Percentiles rank a stretch among this genome's conserved stretches.
Conservation (phyloP, 2,888 invertebrate species). For the Tiliacea aurago region DNA sequence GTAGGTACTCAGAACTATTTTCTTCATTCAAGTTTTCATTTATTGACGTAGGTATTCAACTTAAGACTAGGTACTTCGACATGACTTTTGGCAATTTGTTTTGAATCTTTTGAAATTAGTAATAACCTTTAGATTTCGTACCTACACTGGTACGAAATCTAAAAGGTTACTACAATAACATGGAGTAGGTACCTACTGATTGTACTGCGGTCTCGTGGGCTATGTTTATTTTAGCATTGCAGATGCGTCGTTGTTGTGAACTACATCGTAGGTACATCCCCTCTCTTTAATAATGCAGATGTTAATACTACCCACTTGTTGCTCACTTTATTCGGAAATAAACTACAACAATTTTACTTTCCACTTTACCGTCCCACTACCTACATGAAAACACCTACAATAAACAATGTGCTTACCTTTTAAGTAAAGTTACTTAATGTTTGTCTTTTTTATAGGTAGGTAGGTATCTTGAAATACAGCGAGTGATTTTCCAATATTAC, state of each 20-base stretch:
- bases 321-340: conserved; percentile 54
- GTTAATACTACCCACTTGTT: conserved; percentile 66
- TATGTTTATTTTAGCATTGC: conserved; percentile 73
- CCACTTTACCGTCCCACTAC: conserved; percentile 20
- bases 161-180: conserved; percentile 14
- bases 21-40: no score
- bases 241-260: conserved; percentile 68
- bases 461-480: conserved; percentile 12
- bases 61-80: no score
- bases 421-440: background rate
- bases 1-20: background rate
- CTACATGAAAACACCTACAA: background rate
- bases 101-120: conserved; percentile 15
- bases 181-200: conserved; percentile 20
- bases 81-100: conserved; percentile 7
- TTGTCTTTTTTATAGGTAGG: background rate
- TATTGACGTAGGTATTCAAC: no score
- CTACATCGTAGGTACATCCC: conserved; percentile 48
- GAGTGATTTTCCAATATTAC: conserved; percentile 46
- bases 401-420: background rate
- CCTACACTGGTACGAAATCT: background rate
- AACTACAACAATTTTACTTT: conserved; percentile 52
- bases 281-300: conserved; percentile 72
- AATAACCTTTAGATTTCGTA: background rate
- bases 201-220: conserved; percentile 54